These are phyloP conservation scores for Habroteleia sp. DNA, from an alignment of 2,888 invertebrate species.

Conservation along the genomic window DNA sequence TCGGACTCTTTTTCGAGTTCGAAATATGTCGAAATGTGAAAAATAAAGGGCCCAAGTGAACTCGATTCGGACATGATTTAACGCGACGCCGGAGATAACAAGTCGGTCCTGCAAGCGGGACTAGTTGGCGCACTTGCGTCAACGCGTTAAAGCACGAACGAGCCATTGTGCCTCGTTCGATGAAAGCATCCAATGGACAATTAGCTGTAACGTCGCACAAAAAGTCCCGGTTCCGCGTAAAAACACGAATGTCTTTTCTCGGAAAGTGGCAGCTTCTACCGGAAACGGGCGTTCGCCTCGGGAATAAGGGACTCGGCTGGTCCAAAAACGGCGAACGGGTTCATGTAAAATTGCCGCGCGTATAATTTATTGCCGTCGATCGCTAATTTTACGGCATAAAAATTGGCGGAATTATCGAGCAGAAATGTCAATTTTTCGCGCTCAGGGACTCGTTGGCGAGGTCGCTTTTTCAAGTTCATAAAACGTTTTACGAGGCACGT, in stretches of 20 bases:
- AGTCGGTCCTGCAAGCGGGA: background rate
- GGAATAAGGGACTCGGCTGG: slow-evolving; percentile 17
- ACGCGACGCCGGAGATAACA: slow-evolving; percentile 6
- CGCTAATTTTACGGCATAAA: slow-evolving; percentile 12
- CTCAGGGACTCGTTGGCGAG: slow-evolving; percentile 8
- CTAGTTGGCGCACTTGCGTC: slow-evolving; percentile 26
- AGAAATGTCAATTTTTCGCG: slow-evolving; percentile 23
- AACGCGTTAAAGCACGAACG: slow-evolving; percentile 38
- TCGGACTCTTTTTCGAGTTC: slow-evolving; percentile 1
- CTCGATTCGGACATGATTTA: slow-evolving; percentile 23
- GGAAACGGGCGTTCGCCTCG: slow-evolving; percentile 31
- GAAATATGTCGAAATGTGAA: slow-evolving; percentile 7
- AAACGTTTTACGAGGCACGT: slow-evolving; percentile 48
- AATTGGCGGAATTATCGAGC: slow-evolving; percentile 3
- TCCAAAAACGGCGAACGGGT: slow-evolving; percentile 21
- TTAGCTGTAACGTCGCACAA: slow-evolving; percentile 46
- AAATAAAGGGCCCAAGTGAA: slow-evolving; percentile 16
- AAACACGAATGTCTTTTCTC: slow-evolving; percentile 51
- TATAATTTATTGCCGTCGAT: background rate
- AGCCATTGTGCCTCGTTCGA: slow-evolving; percentile 44
- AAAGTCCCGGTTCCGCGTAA: slow-evolving; percentile 41
- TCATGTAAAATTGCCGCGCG: background rate
- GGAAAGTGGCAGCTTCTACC: slow-evolving; percentile 47
- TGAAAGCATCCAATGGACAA: slow-evolving; percentile 57
- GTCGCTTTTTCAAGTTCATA: slow-evolving; percentile 16